Base-by-base conservation (phyloP, 2,888 invertebrate species). In the Plebejus anna region DNA sequence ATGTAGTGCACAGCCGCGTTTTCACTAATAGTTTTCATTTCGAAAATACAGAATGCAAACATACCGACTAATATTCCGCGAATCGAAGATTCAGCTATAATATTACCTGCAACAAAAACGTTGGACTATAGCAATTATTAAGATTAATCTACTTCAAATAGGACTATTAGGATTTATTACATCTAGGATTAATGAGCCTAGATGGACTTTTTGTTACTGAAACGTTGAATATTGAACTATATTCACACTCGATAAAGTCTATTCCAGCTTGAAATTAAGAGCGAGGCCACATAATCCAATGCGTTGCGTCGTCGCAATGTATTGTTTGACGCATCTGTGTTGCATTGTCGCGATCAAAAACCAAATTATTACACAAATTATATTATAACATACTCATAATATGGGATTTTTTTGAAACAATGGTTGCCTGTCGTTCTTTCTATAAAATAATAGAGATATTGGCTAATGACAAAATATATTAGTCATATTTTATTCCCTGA, bases 101-200 rank as follows among this genome's bases (percentile, higher is more conserved):
- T 59, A 28, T 22, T 61, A 61, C 66, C 32, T 36, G 66, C 11
- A 66, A 66, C 11, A 28, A 66, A 22, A 66, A 66, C 32, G 13
- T 1, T 66, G 5, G 7, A 36, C 32, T 36, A 16, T 66, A 66
- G 66, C 32, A 36, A 66, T 36, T 16, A 32, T 66, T 66, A 36
- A 66, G 32, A 66, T 66, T 66, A 66, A 66, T 66, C 32, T 36
- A 32, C 66, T 66, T 66, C 66, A 36, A 66, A 66, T 66, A 66
- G 66, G 66, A 32, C 32, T 66, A 66, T 66, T 66, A 16, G 4
- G 66, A 36, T 66, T 66, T 32, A 36, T 66, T 66, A 66, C 32
- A 66, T 66, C 66, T 66, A 66, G 66, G 32, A 66, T 66, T 61
- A 32, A 66, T 66, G 32, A 36, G 32, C 13, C 32, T 13, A 66